Conservation (phyloP, 2,797 vertebrate species). For the Acanthornis magna region DNA sequence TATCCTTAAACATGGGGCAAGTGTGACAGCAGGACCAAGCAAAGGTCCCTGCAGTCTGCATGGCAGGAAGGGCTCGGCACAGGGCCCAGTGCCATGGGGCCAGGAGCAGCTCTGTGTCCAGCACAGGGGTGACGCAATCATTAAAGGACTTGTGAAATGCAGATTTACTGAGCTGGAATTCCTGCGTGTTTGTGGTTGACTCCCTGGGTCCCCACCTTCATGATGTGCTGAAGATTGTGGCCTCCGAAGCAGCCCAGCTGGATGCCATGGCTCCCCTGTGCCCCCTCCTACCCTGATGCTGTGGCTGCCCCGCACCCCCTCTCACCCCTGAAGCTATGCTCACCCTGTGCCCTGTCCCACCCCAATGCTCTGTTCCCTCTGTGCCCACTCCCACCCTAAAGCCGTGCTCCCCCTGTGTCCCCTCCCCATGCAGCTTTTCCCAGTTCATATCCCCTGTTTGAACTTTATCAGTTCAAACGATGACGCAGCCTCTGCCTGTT, state of each 20-base stretch:
- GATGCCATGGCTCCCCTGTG: neutral
- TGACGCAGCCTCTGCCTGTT: neutral
- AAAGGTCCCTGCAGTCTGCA: neutral
- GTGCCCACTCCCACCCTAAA: neutral
- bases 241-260: neutral
- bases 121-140: neutral
- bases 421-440: neutral
- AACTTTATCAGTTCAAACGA: accelerated
- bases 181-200: neutral
- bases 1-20: neutral
- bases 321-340: no score
- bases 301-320: neutral
- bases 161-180: neutral
- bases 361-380: no score
- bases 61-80: accelerated
- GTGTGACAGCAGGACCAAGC: accelerated
- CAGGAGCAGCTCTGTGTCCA: neutral
- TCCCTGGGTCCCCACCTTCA: neutral
- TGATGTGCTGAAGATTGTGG: accelerated
- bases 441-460: neutral
- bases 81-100: neutral
- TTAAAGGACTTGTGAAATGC: conserved; percentile 45
- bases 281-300: neutral
- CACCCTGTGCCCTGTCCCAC: neutral
- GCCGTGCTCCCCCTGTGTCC: neutral